A percentile compares a stretch with the other conserved stretches of the same genome.
Evolutionary conservation across 2,797 vertebrate genomes (phyloP).

Genomic region (Amblyraja radiata): DNA sequence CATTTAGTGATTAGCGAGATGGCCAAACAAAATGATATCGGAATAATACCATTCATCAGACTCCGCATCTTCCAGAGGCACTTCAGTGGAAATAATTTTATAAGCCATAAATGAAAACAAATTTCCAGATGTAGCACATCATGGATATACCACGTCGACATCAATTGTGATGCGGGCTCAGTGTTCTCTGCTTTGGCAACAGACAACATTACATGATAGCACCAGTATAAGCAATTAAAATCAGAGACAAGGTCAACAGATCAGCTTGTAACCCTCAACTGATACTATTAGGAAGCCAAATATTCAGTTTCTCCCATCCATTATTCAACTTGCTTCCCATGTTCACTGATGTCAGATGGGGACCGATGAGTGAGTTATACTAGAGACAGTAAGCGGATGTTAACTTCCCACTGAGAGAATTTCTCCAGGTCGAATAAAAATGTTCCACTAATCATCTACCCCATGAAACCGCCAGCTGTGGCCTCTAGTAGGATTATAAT

Average conservation of each 20-base stretch:
- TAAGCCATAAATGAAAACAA: constrained; percentile 62
- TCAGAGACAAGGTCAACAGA: constrained; percentile 71
- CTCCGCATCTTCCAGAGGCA: constrained; percentile 98
- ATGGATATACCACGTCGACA: constrained; percentile 45
- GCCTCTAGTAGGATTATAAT: constrained; percentile 96
- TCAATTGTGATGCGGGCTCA: constrained; percentile 37
- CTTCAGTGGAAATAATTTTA: constrained; percentile 97
- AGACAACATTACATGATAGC: constrained; percentile 44
- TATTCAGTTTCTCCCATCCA: constrained; percentile 64
- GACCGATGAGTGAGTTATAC: constrained; percentile 79
- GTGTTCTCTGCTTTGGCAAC: neutral
- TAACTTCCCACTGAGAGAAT: constrained; percentile 99
- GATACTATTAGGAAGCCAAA: constrained; percentile 66
- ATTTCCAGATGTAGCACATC: constrained; percentile 45
- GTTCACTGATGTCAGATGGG: constrained; percentile 75
- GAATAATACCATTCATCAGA: constrained; percentile 99
- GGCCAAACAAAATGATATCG: constrained; percentile 92
- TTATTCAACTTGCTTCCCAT: constrained; percentile 72
- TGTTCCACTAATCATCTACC: constrained; percentile 97
- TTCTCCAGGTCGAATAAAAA: constrained; percentile 99
- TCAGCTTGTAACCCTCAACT: constrained; percentile 67
- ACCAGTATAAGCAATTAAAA: constrained; percentile 72
- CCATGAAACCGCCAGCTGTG: constrained; percentile 96
- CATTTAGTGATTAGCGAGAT: constrained; percentile 90
- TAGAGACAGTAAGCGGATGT: constrained; percentile 98